phyloP scores from a whole-genome alignment of 1,140 invertebrate species.

The Sitobion miscanthi region DNA sequence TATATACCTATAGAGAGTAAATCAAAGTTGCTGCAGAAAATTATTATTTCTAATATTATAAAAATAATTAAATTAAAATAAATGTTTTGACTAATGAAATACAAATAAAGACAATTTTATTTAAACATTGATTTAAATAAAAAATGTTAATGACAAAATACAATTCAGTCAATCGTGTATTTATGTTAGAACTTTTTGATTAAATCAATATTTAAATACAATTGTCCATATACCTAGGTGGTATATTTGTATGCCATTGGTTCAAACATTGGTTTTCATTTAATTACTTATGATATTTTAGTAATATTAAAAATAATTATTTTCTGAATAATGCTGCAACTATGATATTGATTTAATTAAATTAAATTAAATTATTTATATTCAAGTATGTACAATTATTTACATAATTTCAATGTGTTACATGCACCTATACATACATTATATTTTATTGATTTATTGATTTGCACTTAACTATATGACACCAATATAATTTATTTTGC shows the following conservation, averaged over 20 bases:
- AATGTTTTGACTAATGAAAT: not conserved
- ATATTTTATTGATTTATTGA: not conserved
- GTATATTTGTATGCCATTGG: not conserved
- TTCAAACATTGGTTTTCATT: not conserved
- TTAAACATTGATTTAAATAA: too few relatives aligned
- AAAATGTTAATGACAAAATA: too few relatives aligned
- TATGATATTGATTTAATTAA: not conserved
- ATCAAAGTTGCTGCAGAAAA: not conserved
- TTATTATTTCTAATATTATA: not conserved
- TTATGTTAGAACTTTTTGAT: not conserved
- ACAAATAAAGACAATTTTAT: not conserved
- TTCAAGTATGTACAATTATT: not conserved
- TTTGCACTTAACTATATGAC: not conserved
- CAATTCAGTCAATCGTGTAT: too few relatives aligned
- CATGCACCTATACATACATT: not conserved
- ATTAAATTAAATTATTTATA: not conserved
- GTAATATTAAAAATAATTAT: not conserved
- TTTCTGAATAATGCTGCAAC: not conserved
- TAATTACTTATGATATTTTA: too few relatives aligned
- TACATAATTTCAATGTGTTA: not conserved
- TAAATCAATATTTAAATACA: not conserved
- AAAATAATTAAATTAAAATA: not conserved
- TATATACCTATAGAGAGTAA: too few relatives aligned
- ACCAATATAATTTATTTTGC: not conserved
- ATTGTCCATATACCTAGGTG: not conserved